Evolutionary conservation across 1,140 invertebrate species (phyloP).

Genomic region (Heliconius eleuchia): DNA sequence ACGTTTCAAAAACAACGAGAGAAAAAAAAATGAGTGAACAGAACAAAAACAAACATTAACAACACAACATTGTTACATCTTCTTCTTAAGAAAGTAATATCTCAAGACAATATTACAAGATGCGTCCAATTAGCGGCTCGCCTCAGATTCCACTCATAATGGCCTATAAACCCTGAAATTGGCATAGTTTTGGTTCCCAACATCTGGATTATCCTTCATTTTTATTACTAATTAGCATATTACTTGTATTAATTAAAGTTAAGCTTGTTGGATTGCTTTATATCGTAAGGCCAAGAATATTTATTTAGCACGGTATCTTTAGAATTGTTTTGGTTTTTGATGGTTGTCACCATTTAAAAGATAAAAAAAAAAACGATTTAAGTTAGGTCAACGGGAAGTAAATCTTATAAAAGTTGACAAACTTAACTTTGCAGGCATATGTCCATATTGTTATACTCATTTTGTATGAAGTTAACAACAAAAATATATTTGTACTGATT

Average conservation of each 20-base stretch:
- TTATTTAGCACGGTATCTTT: background rate
- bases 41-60: background rate
- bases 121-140: constrained; percentile 21
- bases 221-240: constrained; percentile 26
- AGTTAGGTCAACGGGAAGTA: too few species aligned
- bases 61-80: constrained; percentile 7
- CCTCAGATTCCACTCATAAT: constrained; percentile 29
- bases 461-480: too few species aligned
- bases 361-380: too few species aligned
- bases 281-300: background rate
- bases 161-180: constrained; percentile 38
- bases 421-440: too few species aligned
- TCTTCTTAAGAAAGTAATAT: constrained; percentile 11
- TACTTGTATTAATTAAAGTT: constrained; percentile 8
- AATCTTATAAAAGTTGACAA: background rate
- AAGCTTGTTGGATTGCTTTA: background rate
- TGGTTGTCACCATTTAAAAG: too few species aligned
- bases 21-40: background rate
- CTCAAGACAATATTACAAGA: constrained; percentile 16
- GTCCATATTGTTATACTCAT: too few species aligned
- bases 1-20: too few species aligned
- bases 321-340: background rate
- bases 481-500: too few species aligned
- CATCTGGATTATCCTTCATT: constrained; percentile 18
- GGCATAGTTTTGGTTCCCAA: constrained; percentile 30